phyloP scores from a whole-genome alignment of 2,888 invertebrate species.

The Erynnis tages region DNA sequence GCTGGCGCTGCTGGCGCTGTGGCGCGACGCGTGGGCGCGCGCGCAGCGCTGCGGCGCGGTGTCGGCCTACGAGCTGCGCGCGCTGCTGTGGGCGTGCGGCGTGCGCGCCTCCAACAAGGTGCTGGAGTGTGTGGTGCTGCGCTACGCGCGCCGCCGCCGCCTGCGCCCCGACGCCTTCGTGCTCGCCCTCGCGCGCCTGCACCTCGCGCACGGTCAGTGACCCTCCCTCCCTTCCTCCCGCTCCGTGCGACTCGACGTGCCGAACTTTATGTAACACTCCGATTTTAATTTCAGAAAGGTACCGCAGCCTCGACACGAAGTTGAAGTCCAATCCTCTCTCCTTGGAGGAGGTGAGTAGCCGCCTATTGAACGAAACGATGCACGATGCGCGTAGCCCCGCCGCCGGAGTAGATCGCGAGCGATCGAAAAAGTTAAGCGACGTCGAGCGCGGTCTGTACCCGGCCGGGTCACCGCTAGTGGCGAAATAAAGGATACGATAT shows the following conservation, averaged over 20 bases:
- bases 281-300: slow-evolving; percentile 80
- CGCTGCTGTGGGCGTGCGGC: slow-evolving; percentile 84
- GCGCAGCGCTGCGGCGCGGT: slow-evolving; percentile 30
- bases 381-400: no score
- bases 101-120: slow-evolving; percentile 86
- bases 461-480: no score
- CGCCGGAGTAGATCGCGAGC: no score
- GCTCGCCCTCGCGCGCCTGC: slow-evolving; percentile 41
- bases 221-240: background rate
- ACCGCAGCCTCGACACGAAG: slow-evolving; percentile 86
- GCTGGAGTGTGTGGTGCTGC: slow-evolving; percentile 85
- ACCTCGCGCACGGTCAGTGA: slow-evolving; percentile 58
- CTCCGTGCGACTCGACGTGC: no score
- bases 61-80: slow-evolving; percentile 79
- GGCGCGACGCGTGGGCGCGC: slow-evolving; percentile 38
- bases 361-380: background rate
- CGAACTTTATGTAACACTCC: background rate
- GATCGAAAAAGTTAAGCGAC: no score
- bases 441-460: no score
- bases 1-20: slow-evolving; percentile 79
- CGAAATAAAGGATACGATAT: no score
- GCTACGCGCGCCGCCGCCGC: slow-evolving; percentile 78
- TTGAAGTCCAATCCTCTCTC: slow-evolving; percentile 87
- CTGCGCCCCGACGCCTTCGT: slow-evolving; percentile 29
- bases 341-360: slow-evolving; percentile 83